phyloP scores from a whole-genome alignment of 2,113 vertebrate species.

The Lethenteron camtschaticum region DNA sequence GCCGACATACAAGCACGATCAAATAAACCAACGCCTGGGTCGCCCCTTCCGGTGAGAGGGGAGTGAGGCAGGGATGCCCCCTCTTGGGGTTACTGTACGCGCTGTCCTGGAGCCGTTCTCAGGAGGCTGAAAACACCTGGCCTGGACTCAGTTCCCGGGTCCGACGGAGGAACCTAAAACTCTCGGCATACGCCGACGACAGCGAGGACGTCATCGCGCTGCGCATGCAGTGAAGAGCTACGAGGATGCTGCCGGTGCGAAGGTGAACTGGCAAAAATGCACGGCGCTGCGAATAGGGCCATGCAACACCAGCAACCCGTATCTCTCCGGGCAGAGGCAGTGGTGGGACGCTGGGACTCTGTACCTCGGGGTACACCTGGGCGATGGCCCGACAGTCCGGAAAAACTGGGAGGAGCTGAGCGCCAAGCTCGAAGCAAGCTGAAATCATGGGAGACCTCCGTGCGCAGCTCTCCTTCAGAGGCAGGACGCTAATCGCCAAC shows the following conservation, averaged over 20 bases:
- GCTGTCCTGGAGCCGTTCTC: background rate
- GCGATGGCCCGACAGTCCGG: background rate
- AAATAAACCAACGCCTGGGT: background rate
- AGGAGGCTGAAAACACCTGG: background rate
- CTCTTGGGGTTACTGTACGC: background rate
- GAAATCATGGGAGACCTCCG: background rate
- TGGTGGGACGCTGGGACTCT: background rate
- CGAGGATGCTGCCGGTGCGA: background rate
- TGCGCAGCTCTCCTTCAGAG: background rate
- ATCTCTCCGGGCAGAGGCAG: background rate
- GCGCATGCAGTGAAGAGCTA: background rate
- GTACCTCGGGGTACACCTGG: background rate
- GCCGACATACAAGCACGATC: background rate
- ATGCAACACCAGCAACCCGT: background rate
- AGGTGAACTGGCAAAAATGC: background rate
- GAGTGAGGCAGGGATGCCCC: background rate
- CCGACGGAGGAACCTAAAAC: background rate
- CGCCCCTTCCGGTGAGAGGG: background rate
- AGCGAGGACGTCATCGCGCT: background rate
- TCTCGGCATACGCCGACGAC: background rate
- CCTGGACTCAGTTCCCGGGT: background rate
- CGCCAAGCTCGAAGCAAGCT: background rate
- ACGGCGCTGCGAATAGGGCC: background rate
- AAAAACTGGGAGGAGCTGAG: conserved; percentile 1
- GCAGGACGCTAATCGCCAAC: background rate